Evolutionary conservation across 2,113 vertebrate species (phyloP), one percentile per base, ranked within the genome.

Genomic region (Otolemur garnettii): DNA sequence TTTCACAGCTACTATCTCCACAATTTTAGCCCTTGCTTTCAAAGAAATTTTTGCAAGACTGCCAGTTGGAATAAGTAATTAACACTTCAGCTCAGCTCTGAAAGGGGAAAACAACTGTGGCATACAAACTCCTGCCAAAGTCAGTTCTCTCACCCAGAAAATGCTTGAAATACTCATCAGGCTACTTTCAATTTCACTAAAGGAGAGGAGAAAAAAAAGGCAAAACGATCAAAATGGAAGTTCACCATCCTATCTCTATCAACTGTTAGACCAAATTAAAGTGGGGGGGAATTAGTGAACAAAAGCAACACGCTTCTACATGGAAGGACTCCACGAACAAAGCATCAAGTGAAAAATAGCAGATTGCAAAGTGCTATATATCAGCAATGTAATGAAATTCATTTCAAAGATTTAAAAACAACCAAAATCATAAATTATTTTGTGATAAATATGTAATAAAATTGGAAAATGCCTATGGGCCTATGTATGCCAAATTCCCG

Each of bases 51-150:
- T 97, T 97, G 96, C 93, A 95, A 93, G 69, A 90, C 87, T 97
- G 97, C 97, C 97, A 97, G 91, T 97, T 97, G 96, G 97, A 97
- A 95, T 96, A 97, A 97, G 97, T 96, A 96, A 97, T 97, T 97
- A 97, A 96, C 94, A 93, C 96, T 96, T 97, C 93, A 95, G 94
- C 86, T 97, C 71, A 62, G 83, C 83, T 96, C 95, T 97, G 94
- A 97, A 97, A 96, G 90, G 50, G 66, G 87, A 95, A 97, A 97
- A 98, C 94, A 94, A 97, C 93, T 92, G 93, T 90, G 91, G 94
- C 75, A 90, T 87, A 90, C 89, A 97, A 93, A 93, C 75, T 80
- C 82, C 80, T 97, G 97, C 97, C 96, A 97, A 97, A 95, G 60
- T 95, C 91, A 84, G 75, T 95, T 87, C 93, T 96, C 72, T 96